Conservation (phyloP, 2,888 invertebrate species). For the Perizoma flavofasciatum region DNA sequence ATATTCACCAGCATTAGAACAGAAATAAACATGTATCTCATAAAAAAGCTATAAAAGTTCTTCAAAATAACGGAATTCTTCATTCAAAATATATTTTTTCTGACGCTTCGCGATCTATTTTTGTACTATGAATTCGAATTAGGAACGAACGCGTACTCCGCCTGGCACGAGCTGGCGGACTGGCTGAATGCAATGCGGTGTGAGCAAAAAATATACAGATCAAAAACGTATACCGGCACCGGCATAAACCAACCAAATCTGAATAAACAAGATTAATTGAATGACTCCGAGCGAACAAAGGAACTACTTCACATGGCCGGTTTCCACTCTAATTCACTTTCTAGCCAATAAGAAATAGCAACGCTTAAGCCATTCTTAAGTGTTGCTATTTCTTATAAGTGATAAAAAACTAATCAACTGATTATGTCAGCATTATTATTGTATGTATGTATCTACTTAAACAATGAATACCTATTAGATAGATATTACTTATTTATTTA, state of each 20-base stretch:
- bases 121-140: slow-evolving; percentile 43
- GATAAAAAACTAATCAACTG: slow-evolving; percentile 49
- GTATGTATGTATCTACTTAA: too few relatives aligned
- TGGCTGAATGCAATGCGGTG: slow-evolving; percentile 46
- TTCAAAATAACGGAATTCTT: slow-evolving; percentile 27
- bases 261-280: slow-evolving; percentile 58
- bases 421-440: slow-evolving; percentile 44
- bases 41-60: slow-evolving; percentile 18
- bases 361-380: too few relatives aligned
- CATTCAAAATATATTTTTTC: slow-evolving; percentile 37
- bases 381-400: too few relatives aligned
- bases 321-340: slow-evolving; percentile 66
- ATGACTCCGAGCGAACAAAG: slow-evolving; percentile 41
- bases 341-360: slow-evolving; percentile 50
- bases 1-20: slow-evolving; percentile 28
- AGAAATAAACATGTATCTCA: slow-evolving; percentile 21
- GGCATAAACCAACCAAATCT: slow-evolving; percentile 72
- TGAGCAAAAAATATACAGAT: slow-evolving; percentile 48
- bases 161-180: slow-evolving; percentile 59
- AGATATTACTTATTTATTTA: too few relatives aligned
- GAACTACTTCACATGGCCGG: slow-evolving; percentile 55
- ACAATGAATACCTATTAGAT: too few relatives aligned
- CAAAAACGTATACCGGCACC: slow-evolving; percentile 57
- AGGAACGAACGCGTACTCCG: slow-evolving; percentile 49
- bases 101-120: slow-evolving; percentile 43